Evolutionary conservation across 2,888 invertebrate genomes (phyloP).

Genomic region (Callimorpha dominula): DNA sequence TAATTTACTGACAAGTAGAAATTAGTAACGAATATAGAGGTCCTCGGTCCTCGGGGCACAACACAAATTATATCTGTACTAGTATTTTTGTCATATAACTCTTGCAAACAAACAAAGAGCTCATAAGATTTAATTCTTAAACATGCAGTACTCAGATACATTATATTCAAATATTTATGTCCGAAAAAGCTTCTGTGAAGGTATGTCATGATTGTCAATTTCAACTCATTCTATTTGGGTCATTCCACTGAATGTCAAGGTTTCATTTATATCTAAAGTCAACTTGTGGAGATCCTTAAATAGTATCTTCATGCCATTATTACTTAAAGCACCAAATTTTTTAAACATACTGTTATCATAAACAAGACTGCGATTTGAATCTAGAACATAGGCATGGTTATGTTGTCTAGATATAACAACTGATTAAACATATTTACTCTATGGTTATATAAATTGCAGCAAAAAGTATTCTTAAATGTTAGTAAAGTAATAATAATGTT

Average conservation of each 20-base stretch:
- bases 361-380: no score
- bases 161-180: slow-evolving; percentile 2
- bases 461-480: no score
- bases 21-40: neutral
- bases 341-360: no score
- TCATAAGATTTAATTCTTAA: slow-evolving; percentile 8
- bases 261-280: slow-evolving; percentile 8
- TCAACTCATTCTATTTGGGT: neutral
- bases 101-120: neutral
- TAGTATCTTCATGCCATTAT: no score
- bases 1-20: neutral
- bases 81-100: neutral
- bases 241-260: neutral
- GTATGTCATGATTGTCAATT: neutral
- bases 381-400: no score
- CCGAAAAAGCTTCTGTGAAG: slow-evolving; percentile 4
- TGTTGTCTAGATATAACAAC: no score
- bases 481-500: no score
- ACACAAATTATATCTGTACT: slow-evolving; percentile 6
- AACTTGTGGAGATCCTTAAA: no score
- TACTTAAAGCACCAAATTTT: no score
- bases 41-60: neutral
- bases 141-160: slow-evolving; percentile 2
- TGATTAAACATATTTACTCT: no score
- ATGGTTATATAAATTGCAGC: no score